Evolutionary conservation across 2,113 vertebrate genomes (phyloP).

Genomic region (Alligator sinensis): DNA sequence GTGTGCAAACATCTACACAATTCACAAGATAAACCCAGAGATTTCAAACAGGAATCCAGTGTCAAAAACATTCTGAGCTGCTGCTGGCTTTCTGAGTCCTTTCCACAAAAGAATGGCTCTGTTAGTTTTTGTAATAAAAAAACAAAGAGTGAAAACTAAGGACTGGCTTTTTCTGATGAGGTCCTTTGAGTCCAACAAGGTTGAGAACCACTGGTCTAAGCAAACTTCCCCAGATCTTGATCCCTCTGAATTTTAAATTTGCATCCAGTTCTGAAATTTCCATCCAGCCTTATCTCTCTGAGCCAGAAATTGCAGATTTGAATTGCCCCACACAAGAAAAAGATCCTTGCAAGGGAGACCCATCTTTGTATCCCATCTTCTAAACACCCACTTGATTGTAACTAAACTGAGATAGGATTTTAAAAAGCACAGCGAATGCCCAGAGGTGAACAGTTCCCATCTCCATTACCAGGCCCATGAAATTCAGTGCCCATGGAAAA

Average conservation of each 20-base stretch:
- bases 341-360: not conserved
- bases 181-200: too few relatives aligned
- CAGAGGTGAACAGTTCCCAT: fast-evolving
- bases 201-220: not conserved
- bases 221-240: not conserved
- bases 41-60: too few relatives aligned
- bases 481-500: not conserved
- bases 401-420: not conserved
- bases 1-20: too few relatives aligned
- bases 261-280: not conserved
- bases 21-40: too few relatives aligned
- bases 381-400: not conserved
- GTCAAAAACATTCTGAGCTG: too few relatives aligned
- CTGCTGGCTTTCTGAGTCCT: too few relatives aligned
- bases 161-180: too few relatives aligned
- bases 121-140: too few relatives aligned
- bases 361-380: not conserved
- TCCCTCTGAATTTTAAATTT: not conserved
- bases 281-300: not conserved
- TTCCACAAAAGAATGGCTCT: too few relatives aligned
- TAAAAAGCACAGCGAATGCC: not conserved
- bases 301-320: not conserved
- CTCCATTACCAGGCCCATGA: fast-evolving
- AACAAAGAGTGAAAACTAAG: too few relatives aligned
- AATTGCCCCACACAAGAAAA: not conserved